Evolutionary conservation across 2,888 invertebrate genomes (phyloP), one percentile per base, ranked within the genome.

Genomic region (Gymnoscelis rufifasciata): DNA sequence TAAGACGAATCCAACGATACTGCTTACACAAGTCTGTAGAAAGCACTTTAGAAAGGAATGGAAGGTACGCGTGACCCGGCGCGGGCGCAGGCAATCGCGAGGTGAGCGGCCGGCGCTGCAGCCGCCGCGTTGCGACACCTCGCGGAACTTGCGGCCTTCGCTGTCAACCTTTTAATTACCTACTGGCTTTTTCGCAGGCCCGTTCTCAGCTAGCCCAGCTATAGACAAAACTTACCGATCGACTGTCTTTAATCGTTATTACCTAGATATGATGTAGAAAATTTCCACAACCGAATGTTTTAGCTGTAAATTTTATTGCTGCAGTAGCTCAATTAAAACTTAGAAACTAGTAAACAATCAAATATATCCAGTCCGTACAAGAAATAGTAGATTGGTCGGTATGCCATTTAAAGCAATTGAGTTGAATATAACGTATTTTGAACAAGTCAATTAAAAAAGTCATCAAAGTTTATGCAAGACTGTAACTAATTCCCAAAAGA

Each of bases 21-120:
- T 54, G 55, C 55, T 42, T 38, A 47, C 45, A 61, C 66, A 60
- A 71, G 68, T 69, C 63, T 74, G 67, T 86, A 86, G 87, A 87
- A 86, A 87, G 87, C 76, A 83, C 78, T 82, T 86, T 87, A 86
- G 86, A 87, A 87, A 87, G 87, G 87, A 84, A 83, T 78, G 71
- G 83, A 83, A 81, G 83, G 81, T 78, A 74, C 78, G 74, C 76
- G 78, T 83, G 84, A 84, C 83, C 80, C 70, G 82, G 71, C 74
- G 65, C 73, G 64, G 74, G 66, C 74, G 64, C 12, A 13, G 31
- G 31, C 31, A 13, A 13, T 13, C 14, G 65, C 74, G 74, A 73
- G 78, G 77, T 74, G 74, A 71, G 84, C 82, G 78, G 78, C 76
- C 64, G 73, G 73, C 60, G 46, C 59, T 54, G 43, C 57, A 50